Conservation (phyloP, 2,113 vertebrate species). For the Puntigrus tetrazona region DNA sequence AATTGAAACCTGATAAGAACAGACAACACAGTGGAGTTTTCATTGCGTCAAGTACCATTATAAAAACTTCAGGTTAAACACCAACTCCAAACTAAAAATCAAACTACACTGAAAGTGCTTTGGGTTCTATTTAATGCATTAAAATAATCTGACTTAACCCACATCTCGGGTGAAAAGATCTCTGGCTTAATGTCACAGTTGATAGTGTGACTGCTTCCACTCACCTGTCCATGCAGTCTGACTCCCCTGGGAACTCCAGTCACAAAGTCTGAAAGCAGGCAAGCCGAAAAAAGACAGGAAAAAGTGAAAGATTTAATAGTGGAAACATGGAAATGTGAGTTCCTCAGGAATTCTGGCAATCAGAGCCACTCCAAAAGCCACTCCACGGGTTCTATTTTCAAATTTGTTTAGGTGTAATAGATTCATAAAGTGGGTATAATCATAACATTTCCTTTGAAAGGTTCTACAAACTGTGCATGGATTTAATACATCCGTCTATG, state of each 20-base stretch:
- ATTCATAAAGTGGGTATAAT: conserved; percentile 11
- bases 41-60: not conserved
- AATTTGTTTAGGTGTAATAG: conserved; percentile 28
- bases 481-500: not conserved
- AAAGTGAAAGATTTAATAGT: conserved; percentile 55
- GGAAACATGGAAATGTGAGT: conserved; percentile 46
- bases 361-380: conserved; percentile 48
- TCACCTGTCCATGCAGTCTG: conserved; percentile 87
- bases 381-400: not conserved
- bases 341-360: conserved; percentile 48
- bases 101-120: not conserved
- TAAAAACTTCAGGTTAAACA: not conserved
- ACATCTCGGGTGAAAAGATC: not conserved
- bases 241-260: conserved; percentile 86
- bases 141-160: not conserved
- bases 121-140: not conserved
- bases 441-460: conserved; percentile 12
- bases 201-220: conserved; percentile 48
- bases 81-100: not conserved
- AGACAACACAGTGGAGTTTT: not conserved
- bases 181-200: not conserved
- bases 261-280: conserved; percentile 80
- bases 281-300: conserved; percentile 35
- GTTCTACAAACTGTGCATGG: conserved; percentile 2
- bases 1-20: conserved; percentile 83